A percentile compares a stretch with the other conserved stretches of the same genome.
These are phyloP conservation scores for Xiphophorus maculatus DNA, from an alignment of 2,113 vertebrate genomes.

Conservation along the genomic window DNA sequence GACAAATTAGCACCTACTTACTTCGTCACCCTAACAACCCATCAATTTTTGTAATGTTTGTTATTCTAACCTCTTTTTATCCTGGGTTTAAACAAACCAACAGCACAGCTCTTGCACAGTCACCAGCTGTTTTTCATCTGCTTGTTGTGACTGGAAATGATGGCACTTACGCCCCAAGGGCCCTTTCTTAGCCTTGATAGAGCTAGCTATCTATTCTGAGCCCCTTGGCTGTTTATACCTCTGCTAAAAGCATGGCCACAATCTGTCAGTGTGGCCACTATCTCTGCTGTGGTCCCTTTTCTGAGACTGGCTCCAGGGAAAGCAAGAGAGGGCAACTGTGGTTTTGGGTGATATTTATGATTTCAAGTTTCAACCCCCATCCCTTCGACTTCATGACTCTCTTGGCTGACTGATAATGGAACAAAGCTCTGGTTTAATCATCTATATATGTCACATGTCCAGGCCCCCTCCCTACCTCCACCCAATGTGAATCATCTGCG, in stretches of 20 bases:
- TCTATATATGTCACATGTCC: conserved; percentile 70
- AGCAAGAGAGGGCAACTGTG: conserved; percentile 12
- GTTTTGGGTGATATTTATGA: conserved; percentile 58
- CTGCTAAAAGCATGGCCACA: conserved; percentile 51
- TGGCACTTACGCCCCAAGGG: conserved; percentile 58
- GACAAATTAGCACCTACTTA: conserved; percentile 18
- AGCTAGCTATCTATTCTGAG: conserved; percentile 56
- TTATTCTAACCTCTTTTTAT: conserved; percentile 45
- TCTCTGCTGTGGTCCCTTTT: conserved; percentile 40
- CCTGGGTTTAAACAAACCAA: conserved; percentile 68
- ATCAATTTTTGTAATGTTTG: conserved; percentile 5
- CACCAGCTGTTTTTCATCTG: conserved; percentile 65
- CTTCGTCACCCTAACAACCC: conserved; percentile 33
- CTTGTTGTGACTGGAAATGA: conserved; percentile 68
- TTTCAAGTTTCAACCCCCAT: conserved; percentile 32
- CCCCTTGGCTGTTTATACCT: conserved; percentile 54
- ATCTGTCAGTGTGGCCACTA: conserved; percentile 58
- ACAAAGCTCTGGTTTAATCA: conserved; percentile 72
- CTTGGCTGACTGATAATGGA: conserved; percentile 67
- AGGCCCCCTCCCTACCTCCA: conserved; percentile 52
- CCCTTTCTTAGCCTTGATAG: conserved; percentile 60
- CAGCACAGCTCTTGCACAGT: conserved; percentile 46
- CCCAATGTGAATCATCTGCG: conserved; percentile 75
- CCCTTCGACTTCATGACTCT: conserved; percentile 36
- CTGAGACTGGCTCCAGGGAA: conserved; percentile 44